These are phyloP conservation scores for Mus minutoides DNA, from an alignment of 2,797 vertebrate species.

Conservation along the genomic window DNA sequence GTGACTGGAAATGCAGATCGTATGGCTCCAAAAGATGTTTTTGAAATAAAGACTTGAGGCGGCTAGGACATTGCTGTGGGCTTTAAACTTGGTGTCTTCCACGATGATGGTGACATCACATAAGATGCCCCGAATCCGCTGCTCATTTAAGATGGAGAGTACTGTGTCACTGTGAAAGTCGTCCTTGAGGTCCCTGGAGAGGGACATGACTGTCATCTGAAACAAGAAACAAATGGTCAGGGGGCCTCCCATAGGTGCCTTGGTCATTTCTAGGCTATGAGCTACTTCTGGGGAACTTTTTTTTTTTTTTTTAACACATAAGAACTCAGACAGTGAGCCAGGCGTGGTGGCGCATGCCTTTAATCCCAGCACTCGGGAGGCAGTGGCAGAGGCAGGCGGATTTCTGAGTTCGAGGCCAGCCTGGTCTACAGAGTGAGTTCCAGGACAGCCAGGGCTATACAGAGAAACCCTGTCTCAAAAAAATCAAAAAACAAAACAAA, in stretches of 20 bases:
- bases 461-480: too few relatives aligned
- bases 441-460: too few relatives aligned
- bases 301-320: not conserved
- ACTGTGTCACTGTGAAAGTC: constrained; percentile 94
- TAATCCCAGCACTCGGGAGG: too few relatives aligned
- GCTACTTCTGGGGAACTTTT: not conserved
- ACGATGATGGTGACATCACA: constrained; percentile 99
- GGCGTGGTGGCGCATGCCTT: too few relatives aligned
- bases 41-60: constrained; percentile 98
- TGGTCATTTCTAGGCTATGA: not conserved
- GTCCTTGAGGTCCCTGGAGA: constrained; percentile 94
- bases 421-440: too few relatives aligned
- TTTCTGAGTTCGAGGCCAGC: too few relatives aligned
- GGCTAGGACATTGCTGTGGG: constrained; percentile 97
- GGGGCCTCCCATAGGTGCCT: not conserved
- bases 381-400: too few relatives aligned
- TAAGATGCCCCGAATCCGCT: constrained; percentile 95
- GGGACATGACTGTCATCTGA: constrained; percentile 95
- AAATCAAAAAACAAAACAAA: too few relatives aligned
- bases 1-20: constrained; percentile 92
- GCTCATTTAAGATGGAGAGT: constrained; percentile 96
- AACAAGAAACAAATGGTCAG: constrained; percentile 78
- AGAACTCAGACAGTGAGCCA: constrained; percentile 46
- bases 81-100: constrained; percentile 98
- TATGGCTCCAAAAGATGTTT: constrained; percentile 93